phyloP scores from a whole-genome alignment of 2,113 vertebrate genomes.

The Dipodomys spectabilis region DNA sequence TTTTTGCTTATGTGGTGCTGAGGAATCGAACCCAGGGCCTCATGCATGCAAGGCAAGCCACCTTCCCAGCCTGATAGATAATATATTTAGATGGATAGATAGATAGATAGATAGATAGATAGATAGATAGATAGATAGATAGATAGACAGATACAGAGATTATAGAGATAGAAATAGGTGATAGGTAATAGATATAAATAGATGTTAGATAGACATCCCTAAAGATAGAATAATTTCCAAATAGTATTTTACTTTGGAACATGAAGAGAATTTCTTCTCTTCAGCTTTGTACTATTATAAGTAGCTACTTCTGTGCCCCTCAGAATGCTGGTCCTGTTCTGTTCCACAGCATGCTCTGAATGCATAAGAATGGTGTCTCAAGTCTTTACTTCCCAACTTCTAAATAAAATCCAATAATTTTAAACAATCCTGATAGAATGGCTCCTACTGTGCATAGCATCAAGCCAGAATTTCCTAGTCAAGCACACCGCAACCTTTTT shows the following conservation, averaged over 20 bases:
- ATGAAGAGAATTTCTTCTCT: neutral
- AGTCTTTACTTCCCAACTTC: slow-evolving; percentile 17
- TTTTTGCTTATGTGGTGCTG: too few species aligned
- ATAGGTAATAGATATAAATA: too few species aligned
- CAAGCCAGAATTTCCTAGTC: neutral
- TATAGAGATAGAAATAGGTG: too few species aligned
- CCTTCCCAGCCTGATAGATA: too few species aligned
- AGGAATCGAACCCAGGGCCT: too few species aligned
- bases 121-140: too few species aligned
- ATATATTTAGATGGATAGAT: too few species aligned
- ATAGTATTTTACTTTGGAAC: neutral
- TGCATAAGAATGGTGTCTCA: neutral
- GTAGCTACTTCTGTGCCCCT: neutral
- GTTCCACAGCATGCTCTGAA: too few species aligned
- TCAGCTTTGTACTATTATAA: neutral
- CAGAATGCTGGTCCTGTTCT: neutral
- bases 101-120: too few species aligned
- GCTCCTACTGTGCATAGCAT: neutral
- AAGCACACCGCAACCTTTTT: neutral
- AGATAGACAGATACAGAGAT: too few species aligned
- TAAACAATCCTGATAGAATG: neutral
- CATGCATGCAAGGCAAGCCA: too few species aligned
- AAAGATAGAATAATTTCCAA: slow-evolving; percentile 30
- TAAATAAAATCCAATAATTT: slow-evolving; percentile 32
- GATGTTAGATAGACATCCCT: neutral